Conservation (phyloP, 2,888 invertebrate genomes). For the Adela reaumurella region DNA sequence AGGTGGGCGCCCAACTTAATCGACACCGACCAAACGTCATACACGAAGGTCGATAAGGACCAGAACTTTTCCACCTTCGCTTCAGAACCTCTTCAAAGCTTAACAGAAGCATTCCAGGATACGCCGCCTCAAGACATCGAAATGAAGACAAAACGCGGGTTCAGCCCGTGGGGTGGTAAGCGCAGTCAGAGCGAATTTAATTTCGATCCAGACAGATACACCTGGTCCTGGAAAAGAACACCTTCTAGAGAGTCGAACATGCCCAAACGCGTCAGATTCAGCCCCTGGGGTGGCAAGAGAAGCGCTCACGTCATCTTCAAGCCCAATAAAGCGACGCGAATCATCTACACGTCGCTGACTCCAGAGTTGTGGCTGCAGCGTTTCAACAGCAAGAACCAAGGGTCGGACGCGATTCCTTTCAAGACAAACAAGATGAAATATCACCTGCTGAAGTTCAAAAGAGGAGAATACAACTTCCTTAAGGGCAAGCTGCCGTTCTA, state of each 20-base stretch:
- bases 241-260: constrained; percentile 36
- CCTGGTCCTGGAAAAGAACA: constrained; percentile 40
- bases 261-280: constrained; percentile 46
- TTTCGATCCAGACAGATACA: constrained; percentile 3
- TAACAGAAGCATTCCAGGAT: constrained; percentile 10
- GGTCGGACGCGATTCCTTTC: not conserved
- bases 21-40: constrained; percentile 25
- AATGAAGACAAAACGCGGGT: constrained; percentile 30
- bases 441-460: not conserved
- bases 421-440: not conserved
- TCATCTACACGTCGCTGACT: constrained; percentile 32
- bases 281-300: constrained; percentile 47
- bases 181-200: constrained; percentile 14
- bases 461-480: not conserved
- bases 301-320: constrained; percentile 40
- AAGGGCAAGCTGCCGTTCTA: not conserved
- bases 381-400: not conserved
- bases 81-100: not conserved
- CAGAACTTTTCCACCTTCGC: constrained; percentile 17
- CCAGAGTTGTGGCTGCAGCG: constrained; percentile 22
- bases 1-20: constrained; percentile 26
- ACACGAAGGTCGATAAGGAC: constrained; percentile 18
- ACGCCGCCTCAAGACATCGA: constrained; percentile 18
- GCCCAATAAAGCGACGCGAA: constrained; percentile 22
- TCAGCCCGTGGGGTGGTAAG: constrained; percentile 49